Percentiles rank a stretch among this genome's conserved stretches.
phyloP scores from a whole-genome alignment of 2,797 vertebrate genomes.

The Pipistrellus pipistrellus region DNA sequence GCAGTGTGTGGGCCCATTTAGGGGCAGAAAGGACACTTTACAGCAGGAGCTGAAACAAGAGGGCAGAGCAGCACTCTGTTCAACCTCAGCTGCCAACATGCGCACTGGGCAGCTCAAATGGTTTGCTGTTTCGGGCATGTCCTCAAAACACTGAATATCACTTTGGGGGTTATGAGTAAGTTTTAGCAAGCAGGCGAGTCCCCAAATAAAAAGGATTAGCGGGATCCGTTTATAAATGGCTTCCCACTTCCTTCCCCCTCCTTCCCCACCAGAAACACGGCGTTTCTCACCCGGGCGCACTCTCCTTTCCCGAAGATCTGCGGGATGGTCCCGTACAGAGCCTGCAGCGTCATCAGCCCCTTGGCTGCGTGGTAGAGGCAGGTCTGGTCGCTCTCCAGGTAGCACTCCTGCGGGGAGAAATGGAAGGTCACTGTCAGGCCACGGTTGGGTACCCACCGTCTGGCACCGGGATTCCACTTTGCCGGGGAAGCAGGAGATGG shows the following conservation, averaged over 20 bases:
- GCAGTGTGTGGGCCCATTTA: rapidly evolving
- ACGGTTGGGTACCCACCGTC: rapidly evolving
- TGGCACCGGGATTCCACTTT: no score
- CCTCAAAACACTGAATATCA: not conserved
- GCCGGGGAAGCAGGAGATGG: not conserved
- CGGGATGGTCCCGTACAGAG: constrained; percentile 97
- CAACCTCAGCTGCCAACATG: not conserved
- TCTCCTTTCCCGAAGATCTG: constrained; percentile 99
- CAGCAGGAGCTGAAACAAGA: not conserved
- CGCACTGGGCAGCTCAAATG: rapidly evolving
- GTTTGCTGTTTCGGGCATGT: not conserved
- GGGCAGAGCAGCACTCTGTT: not conserved
- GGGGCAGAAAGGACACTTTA: not conserved
- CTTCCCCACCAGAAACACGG: not conserved
- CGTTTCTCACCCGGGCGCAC: constrained; percentile 92
- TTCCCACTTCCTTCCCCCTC: no score
- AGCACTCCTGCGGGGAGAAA: constrained; percentile 93
- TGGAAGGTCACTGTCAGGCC: rapidly evolving
- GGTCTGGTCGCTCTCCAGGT: constrained; percentile 98
- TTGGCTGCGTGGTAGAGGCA: constrained; percentile 98
- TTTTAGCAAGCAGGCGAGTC: not conserved
- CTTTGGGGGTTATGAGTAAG: not conserved
- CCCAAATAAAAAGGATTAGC: not conserved
- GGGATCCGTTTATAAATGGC: not conserved
- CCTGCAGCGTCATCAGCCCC: constrained; percentile 97